Evolutionary conservation across 2,113 vertebrate genomes (phyloP), one percentile per base, ranked within the genome.

Genomic region (Xiphorhynchus elegans): DNA sequence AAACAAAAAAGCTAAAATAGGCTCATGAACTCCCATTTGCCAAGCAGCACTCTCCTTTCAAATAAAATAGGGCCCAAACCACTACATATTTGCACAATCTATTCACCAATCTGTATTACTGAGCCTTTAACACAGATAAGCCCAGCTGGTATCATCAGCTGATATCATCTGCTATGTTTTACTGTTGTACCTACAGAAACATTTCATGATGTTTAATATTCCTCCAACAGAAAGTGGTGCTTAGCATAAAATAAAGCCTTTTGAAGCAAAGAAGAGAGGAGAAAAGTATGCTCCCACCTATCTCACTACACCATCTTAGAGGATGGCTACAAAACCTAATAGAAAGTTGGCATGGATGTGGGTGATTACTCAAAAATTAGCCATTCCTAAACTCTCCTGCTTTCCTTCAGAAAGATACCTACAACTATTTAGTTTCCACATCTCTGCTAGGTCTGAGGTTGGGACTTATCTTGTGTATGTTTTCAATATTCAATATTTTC

Each of bases 381-480:
- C 9, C 26, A 39, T 37, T 59, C 50, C 62, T 87, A 35, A 84
- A 33, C 17, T 16, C 10, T 17, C 28, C 31, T 40, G 24, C 7
- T 81, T 50, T 70, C 17, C 31, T 81, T 42, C 56, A 84, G 40
- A 56, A 89, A 81, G 17, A 46, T 35, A 76, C 2, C 47, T 56
- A 58, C 29, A 91, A 26, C 50, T 46, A 52, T 16, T 46, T 40
- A 53, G 20, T 23, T 84, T 64, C 49, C 28, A 24, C 4, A 9
- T 55, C 42, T 84, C 87, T 63, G 25, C 31, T 58, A 63, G 21
- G 18, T 69, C 35, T 84, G 40, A 89, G 6, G 26, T 21, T 7
- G 8, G n/a, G 5, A 77, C 31, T 58, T 74, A 53, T 75, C 52
- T 47, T 20, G 4, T 16, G 17, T 13, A 29, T 0, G 0, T 25